Evolutionary conservation across 2,888 invertebrate species (phyloP), one percentile per base, ranked within the genome.

Genomic region (Ditula angustiorana): DNA sequence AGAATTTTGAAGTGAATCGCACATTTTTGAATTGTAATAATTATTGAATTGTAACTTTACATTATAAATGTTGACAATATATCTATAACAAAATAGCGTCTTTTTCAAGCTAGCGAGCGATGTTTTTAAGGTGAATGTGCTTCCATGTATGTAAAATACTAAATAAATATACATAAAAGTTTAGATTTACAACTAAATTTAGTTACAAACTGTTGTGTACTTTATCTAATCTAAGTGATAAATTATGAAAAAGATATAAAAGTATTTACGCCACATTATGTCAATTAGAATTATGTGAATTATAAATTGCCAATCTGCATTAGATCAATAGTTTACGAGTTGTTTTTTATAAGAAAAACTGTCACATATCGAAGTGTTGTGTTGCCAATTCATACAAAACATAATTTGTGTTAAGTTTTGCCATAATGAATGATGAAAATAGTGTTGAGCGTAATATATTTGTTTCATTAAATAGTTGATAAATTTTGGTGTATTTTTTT

Each of bases 381-480:
- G 64, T 59, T 64, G 44, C 33, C 41, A 21, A 44, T 50, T 24
- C 19, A 33, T 37, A 26, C 24, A 16, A 28, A 35, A 21, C 41
- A 49, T 11, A 26, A 28, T 2, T 35, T 28, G 28, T 53, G 35
- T 46, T 58, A 59, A 53, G 37, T 53, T 44, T 64, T 53, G 46
- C 37, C 64, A 47, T 58, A 37, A 16, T 16, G 41, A 19, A 28
- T 26, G 19, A 53, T 52, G 28, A 59, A 41, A 19, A 55, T 62
- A 50, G 44, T 58, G 10, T 50, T 30, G 41, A 44, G 55, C 58
- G 58, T 67, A 62, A 61, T 61, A 56, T 74, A 74, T 77, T 75
- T 76, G 77, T 75, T 74, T 74, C 72, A 77, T 71, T 79, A 77
- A 77, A 76, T 73, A 72, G 74, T 74, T 67, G 73, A 69, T 67